Conservation (phyloP, 2,888 invertebrate species). For the Leucoma salicis region DNA sequence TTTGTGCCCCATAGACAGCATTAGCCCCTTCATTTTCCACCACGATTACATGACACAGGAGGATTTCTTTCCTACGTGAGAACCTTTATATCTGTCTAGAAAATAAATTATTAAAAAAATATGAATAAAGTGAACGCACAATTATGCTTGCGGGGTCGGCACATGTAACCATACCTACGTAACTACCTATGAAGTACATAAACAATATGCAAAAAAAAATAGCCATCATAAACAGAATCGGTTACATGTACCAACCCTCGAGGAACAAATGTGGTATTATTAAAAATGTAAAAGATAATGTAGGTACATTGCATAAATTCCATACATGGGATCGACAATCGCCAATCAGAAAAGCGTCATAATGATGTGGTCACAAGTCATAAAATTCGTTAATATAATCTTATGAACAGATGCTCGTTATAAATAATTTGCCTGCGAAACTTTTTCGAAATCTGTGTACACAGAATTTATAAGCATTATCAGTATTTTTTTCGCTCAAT, state of each 20-base stretch:
- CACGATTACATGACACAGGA: too few species aligned
- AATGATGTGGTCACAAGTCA: constrained; percentile 60
- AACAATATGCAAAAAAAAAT: constrained; percentile 70
- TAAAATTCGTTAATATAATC: constrained; percentile 57
- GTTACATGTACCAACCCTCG: constrained; percentile 55
- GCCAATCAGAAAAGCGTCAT: constrained; percentile 60
- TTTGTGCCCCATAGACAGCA: too few species aligned
- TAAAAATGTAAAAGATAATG: constrained; percentile 42
- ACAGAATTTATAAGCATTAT: constrained; percentile 69
- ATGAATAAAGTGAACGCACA: too few species aligned
- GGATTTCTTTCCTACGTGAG: too few species aligned
- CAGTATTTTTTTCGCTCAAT: constrained; percentile 52
- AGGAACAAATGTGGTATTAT: constrained; percentile 64
- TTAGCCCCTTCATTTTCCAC: too few species aligned
- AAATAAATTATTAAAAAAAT: too few species aligned
- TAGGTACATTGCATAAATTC: constrained; percentile 62
- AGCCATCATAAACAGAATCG: constrained; percentile 68
- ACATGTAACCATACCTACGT: constrained; percentile 39
- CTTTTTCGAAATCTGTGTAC: constrained; percentile 67
- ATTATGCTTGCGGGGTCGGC: too few species aligned
- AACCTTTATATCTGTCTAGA: too few species aligned
- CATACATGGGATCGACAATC: constrained; percentile 59
- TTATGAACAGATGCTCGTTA: constrained; percentile 60
- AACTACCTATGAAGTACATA: constrained; percentile 65
- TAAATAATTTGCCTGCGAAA: constrained; percentile 71